Evolutionary conservation across 2,888 invertebrate species (phyloP), one percentile per base, ranked within the genome.

Genomic region (Zygaena filipendulae): DNA sequence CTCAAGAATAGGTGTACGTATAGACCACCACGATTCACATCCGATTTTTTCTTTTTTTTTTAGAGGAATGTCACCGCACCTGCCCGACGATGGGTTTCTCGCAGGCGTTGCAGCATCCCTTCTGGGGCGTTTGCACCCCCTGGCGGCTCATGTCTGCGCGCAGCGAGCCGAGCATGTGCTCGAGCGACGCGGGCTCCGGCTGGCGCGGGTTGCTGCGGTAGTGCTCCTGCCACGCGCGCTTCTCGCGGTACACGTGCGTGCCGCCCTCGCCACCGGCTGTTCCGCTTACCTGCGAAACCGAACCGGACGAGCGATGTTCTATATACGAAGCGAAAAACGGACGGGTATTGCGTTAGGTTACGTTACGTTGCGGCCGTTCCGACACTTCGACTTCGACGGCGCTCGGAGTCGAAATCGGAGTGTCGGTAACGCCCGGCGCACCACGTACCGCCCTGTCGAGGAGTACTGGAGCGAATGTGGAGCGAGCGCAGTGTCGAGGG

Each of bases 81-180:
- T 97, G 97, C 49, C 99, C 99, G 36, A 98, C 96, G 72, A 99
- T 98, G 42, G 98, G 96, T 59, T 99, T 98, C 71, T 95, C 94
- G 84, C 99, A 99, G 47, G 96, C 96, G 64, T 87, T 95, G 88
- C 99, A 99, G 83, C 97, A 96, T 56, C 99, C 98, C 83, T 99
- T 98, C 68, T 98, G 97, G 52, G 97, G 95, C 40, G 97, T 97
- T 70, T 91, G 96, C 41, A 98, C 95, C 75, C 98, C 98, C 85
- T 98, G 98, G 66, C 95, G 91, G 81, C 91, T 95, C 96, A 98
- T 96, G 84, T 97, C 96, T 64, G 92, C 93, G 66, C 96, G 95
- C 49, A 95, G 84, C 47, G 90, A 92, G 47, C 95, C 95, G 70
- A 96, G 90, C 95, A 96, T 96, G 68, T 89, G 88, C 75, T 93